Percentiles rank a stretch among this genome's conserved stretches.
Conservation (phyloP, 2,888 invertebrate genomes). For the Nipponacmea schrenckii region DNA sequence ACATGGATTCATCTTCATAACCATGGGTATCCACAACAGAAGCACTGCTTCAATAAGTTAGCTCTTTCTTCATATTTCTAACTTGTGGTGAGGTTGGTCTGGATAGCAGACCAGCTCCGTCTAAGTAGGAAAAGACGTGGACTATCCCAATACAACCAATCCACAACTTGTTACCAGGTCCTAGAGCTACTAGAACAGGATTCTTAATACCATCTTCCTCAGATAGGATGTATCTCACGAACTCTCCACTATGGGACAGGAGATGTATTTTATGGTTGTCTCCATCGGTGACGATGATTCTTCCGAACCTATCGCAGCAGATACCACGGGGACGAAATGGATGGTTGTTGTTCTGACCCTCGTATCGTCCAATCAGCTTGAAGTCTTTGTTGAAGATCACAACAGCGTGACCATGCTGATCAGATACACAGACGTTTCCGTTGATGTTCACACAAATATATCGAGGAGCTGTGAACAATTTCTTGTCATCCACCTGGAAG, state of each 20-base stretch:
- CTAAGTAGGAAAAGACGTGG: slow-evolving; percentile 24
- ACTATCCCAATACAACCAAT: slow-evolving; percentile 39
- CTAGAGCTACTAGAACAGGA: slow-evolving; percentile 45
- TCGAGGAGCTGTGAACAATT: slow-evolving; percentile 40
- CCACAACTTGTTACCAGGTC: slow-evolving; percentile 43
- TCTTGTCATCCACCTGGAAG: slow-evolving; percentile 32
- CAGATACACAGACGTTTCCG: slow-evolving; percentile 47
- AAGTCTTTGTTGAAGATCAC: slow-evolving; percentile 37
- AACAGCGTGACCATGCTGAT: slow-evolving; percentile 39
- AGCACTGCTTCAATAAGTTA: too few species aligned
- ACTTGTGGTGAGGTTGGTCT: background rate
- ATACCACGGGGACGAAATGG: slow-evolving; percentile 47
- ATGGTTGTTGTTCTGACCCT: slow-evolving; percentile 19
- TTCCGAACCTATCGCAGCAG: slow-evolving; percentile 48
- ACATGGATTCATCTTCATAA: too few species aligned
- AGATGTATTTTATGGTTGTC: slow-evolving; percentile 42
- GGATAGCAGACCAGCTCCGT: background rate
- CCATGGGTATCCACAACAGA: too few species aligned
- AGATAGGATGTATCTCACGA: slow-evolving; percentile 38
- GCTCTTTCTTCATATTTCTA: too few species aligned
- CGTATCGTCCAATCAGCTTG: slow-evolving; percentile 23
- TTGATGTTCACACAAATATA: slow-evolving; percentile 50
- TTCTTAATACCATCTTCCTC: slow-evolving; percentile 38
- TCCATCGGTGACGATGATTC: slow-evolving; percentile 50
- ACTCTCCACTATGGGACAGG: slow-evolving; percentile 39